These are phyloP conservation scores for Leuctra nigra DNA, from an alignment of 2,888 invertebrate species.

Conservation along the genomic window DNA sequence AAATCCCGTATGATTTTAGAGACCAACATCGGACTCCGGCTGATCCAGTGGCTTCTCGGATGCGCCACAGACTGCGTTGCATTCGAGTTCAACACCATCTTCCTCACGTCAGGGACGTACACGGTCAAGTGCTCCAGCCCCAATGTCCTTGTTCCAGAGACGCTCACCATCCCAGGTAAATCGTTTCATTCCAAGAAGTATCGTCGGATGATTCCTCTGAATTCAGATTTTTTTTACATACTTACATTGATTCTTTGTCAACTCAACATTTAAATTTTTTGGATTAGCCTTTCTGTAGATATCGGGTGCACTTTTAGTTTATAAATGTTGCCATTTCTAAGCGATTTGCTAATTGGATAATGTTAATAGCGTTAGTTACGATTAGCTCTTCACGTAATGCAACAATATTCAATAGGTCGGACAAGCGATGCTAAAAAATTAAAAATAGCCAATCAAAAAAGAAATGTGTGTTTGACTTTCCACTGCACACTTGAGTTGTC, in stretches of 20 bases:
- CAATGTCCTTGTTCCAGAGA: conserved; percentile 20
- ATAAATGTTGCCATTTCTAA: too few species aligned
- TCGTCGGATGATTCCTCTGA: neutral
- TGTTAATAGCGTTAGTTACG: too few species aligned
- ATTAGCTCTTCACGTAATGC: too few species aligned
- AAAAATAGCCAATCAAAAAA: too few species aligned
- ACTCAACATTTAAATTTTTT: too few species aligned
- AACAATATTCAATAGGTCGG: too few species aligned
- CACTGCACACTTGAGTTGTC: too few species aligned
- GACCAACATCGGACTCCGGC: conserved; percentile 35
- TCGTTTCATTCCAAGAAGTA: neutral
- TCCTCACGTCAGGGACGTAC: conserved; percentile 33
- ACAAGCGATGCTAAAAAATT: too few species aligned
- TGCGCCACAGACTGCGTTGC: conserved; percentile 30
- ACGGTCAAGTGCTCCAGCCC: conserved; percentile 20
- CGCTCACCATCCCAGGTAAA: conserved; percentile 30
- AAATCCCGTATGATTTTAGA: conserved; percentile 30
- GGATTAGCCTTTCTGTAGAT: too few species aligned
- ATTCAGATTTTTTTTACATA: neutral
- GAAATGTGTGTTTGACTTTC: too few species aligned
- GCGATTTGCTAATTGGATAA: too few species aligned
- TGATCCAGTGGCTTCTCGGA: conserved; percentile 36
- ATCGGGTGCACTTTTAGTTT: too few species aligned
- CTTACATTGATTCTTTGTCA: neutral
- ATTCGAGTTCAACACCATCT: conserved; percentile 34